Evolutionary conservation across 2,888 invertebrate genomes (phyloP).

Genomic region (Macrosiphum euphorbiae): DNA sequence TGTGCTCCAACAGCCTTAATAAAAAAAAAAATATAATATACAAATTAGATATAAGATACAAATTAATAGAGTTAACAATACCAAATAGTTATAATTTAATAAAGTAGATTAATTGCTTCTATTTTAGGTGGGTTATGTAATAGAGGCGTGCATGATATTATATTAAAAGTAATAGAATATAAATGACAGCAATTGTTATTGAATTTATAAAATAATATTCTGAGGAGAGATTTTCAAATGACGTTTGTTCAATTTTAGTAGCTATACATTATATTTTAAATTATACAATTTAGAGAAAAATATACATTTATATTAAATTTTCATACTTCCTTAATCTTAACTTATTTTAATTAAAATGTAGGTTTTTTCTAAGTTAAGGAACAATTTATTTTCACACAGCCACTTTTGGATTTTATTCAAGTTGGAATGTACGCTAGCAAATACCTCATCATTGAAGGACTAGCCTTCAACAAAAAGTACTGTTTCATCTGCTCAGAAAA

Average conservation of each 20-base stretch:
- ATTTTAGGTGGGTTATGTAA: too few species aligned
- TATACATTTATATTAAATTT: not conserved
- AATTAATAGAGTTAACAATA: not conserved
- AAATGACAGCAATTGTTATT: not conserved
- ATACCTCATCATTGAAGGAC: too few species aligned
- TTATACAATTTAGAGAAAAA: not conserved
- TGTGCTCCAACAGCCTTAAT: too few species aligned
- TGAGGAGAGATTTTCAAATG: not conserved
- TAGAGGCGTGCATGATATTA: not conserved
- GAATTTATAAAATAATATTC: not conserved
- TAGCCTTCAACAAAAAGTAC: too few species aligned
- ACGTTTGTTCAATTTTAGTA: not conserved
- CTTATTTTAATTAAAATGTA: not conserved
- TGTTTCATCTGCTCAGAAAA: too few species aligned
- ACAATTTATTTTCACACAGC: too few species aligned
- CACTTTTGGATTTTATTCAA: too few species aligned
- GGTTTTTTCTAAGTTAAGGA: too few species aligned
- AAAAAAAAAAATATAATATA: too few species aligned
- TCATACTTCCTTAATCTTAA: not conserved
- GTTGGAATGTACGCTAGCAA: too few species aligned
- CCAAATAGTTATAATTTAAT: not conserved
- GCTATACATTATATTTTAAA: not conserved
- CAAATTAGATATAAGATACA: not conserved
- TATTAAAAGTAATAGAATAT: not conserved
- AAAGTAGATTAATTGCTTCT: too few species aligned